These are phyloP conservation scores for Ostrea denselamellosa DNA, from an alignment of 1,140 invertebrate genomes.

Conservation along the genomic window DNA sequence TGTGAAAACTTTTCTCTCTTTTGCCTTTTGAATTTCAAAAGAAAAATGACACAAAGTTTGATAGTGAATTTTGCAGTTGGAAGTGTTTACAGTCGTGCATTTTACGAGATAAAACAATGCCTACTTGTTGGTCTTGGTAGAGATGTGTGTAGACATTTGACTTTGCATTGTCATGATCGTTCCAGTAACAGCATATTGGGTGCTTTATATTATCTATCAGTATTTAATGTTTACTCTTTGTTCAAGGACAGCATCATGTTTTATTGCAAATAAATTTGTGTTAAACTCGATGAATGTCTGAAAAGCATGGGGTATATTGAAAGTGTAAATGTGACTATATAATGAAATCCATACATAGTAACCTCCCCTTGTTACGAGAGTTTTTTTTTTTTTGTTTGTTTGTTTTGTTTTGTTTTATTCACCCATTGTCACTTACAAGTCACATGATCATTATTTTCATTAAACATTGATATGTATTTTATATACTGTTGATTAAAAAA, in stretches of 20 bases:
- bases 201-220: slow-evolving; percentile 28
- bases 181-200: background rate
- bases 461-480: background rate
- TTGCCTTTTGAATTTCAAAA: background rate
- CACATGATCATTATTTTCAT: background rate
- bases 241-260: background rate
- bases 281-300: background rate
- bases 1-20: background rate
- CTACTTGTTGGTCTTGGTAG: too few species aligned
- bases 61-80: background rate
- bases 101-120: too few species aligned
- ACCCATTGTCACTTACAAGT: slow-evolving; percentile 25
- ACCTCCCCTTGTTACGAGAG: slow-evolving; percentile 34
- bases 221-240: background rate
- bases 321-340: slow-evolving; percentile 18
- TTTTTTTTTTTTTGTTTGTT: too few species aligned
- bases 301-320: background rate
- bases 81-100: background rate
- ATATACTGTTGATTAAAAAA: background rate
- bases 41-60: background rate
- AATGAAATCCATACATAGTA: slow-evolving; percentile 27
- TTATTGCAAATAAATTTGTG: background rate
- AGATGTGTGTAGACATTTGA: background rate
- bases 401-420: background rate
- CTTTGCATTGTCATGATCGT: background rate